Evolutionary conservation across 2,888 invertebrate species (phyloP).

Genomic region (Leistus spinibarbis): DNA sequence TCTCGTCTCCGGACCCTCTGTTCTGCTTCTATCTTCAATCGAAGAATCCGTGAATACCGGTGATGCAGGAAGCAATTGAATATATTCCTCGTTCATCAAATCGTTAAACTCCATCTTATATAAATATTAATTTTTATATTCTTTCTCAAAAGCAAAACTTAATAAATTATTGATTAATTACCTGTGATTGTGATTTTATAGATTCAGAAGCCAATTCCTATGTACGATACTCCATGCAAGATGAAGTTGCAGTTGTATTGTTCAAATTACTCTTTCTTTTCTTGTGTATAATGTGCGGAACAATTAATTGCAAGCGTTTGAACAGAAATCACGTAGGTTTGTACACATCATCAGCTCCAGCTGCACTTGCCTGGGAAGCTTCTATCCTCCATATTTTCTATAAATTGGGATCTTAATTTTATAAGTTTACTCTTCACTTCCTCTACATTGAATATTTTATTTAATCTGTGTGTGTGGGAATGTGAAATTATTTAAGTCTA

Average conservation of each 20-base stretch:
- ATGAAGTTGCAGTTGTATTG: background rate
- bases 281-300: background rate
- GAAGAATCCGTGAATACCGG: background rate
- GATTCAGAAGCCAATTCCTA: background rate
- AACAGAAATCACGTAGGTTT: slow-evolving; percentile 1
- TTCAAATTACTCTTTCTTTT: background rate
- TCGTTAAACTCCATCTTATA: background rate
- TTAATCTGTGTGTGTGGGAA: too few relatives aligned
- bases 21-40: background rate
- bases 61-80: background rate
- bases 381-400: background rate
- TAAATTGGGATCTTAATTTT: background rate
- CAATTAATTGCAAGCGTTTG: background rate
- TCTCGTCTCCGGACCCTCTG: background rate
- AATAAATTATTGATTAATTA: background rate
- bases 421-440: background rate
- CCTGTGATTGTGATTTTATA: background rate
- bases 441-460: background rate
- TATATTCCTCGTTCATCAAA: background rate
- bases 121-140: background rate
- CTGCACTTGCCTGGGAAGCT: background rate
- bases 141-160: background rate
- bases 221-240: background rate
- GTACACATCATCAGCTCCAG: background rate
- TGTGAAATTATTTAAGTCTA: too few relatives aligned